These are phyloP conservation scores for Furcula furcula DNA, from an alignment of 2,888 invertebrate species.

Conservation along the genomic window DNA sequence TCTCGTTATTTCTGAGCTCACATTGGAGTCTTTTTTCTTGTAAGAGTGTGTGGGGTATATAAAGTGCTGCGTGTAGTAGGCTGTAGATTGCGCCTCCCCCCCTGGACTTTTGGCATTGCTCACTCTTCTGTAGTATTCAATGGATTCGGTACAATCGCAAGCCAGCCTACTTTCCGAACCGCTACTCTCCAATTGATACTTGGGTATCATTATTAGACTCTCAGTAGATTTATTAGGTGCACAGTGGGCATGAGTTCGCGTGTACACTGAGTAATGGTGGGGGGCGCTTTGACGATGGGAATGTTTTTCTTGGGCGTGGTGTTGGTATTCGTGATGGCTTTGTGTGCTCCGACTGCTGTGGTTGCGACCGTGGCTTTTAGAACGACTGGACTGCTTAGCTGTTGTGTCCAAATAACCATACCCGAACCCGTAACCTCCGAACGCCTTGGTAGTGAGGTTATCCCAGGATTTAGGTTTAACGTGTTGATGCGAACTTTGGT, in stretches of 20 bases:
- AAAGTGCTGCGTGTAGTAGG: conserved; percentile 72
- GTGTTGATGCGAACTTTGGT: conserved; percentile 70
- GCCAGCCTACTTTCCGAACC: conserved; percentile 86
- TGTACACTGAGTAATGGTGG: conserved; percentile 71
- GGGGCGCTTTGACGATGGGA: conserved; percentile 69
- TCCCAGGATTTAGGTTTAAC: conserved; percentile 95
- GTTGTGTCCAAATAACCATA: conserved; percentile 90
- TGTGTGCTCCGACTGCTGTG: conserved; percentile 82
- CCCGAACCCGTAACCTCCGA: conserved; percentile 93
- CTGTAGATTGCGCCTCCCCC: conserved; percentile 55
- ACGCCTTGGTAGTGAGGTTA: conserved; percentile 91
- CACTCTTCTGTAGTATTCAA: conserved; percentile 64
- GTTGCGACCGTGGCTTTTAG: conserved; percentile 76
- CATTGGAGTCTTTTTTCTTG: conserved; percentile 76
- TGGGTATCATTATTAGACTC: conserved; percentile 86
- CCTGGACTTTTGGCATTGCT: conserved; percentile 55
- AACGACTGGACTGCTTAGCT: conserved; percentile 61
- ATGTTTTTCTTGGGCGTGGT: conserved; percentile 65
- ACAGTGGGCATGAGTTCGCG: conserved; percentile 77
- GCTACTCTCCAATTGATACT: conserved; percentile 82
- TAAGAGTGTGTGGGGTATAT: conserved; percentile 75
- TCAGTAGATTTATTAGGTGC: conserved; percentile 91
- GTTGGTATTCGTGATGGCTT: conserved; percentile 75
- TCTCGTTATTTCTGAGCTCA: conserved; percentile 87
- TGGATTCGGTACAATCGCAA: conserved; percentile 85